These are phyloP conservation scores for Archaeoteleia sp. DNA, from an alignment of 2,888 invertebrate species.

Conservation along the genomic window DNA sequence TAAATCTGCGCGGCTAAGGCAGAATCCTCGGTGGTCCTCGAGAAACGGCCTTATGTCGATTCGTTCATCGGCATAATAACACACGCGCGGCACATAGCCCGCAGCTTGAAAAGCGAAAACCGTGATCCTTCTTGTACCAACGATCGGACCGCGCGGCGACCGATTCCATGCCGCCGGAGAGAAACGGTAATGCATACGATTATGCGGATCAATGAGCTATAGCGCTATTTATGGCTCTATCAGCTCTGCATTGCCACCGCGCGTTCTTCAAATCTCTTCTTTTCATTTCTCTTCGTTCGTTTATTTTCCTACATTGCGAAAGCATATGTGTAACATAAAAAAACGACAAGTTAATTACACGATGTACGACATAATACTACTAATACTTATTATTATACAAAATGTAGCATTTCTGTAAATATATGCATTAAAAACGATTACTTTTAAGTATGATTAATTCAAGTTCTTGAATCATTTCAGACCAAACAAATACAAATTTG, in stretches of 20 bases:
- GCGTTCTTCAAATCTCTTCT: slow-evolving; percentile 23
- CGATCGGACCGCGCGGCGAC: slow-evolving; percentile 41
- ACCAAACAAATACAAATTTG: too few relatives aligned
- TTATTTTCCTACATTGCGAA: slow-evolving; percentile 12
- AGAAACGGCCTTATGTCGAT: slow-evolving; percentile 19
- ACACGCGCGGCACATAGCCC: slow-evolving; percentile 67
- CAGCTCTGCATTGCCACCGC: slow-evolving; percentile 60
- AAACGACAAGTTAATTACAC: slow-evolving; percentile 8
- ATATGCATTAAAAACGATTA: too few relatives aligned
- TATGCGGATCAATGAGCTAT: slow-evolving; percentile 73
- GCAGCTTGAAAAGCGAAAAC: slow-evolving; percentile 70
- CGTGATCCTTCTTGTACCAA: slow-evolving; percentile 55
- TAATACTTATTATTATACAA: too few relatives aligned
- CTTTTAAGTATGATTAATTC: too few relatives aligned
- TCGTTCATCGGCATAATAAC: slow-evolving; percentile 67
- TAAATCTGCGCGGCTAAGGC: slow-evolving; percentile 14
- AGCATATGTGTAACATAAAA: slow-evolving; percentile 1
- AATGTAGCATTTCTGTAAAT: too few relatives aligned
- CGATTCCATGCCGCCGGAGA: slow-evolving; percentile 60
- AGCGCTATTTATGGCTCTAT: slow-evolving; percentile 73
- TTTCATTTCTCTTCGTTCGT: slow-evolving; percentile 30
- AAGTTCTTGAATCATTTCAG: too few relatives aligned
- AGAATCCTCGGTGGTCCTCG: slow-evolving; percentile 35
- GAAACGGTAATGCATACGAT: slow-evolving; percentile 71
- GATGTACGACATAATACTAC: not conserved